Evolutionary conservation across 2,113 vertebrate species (phyloP).

Genomic region (Ahaetulla prasina): DNA sequence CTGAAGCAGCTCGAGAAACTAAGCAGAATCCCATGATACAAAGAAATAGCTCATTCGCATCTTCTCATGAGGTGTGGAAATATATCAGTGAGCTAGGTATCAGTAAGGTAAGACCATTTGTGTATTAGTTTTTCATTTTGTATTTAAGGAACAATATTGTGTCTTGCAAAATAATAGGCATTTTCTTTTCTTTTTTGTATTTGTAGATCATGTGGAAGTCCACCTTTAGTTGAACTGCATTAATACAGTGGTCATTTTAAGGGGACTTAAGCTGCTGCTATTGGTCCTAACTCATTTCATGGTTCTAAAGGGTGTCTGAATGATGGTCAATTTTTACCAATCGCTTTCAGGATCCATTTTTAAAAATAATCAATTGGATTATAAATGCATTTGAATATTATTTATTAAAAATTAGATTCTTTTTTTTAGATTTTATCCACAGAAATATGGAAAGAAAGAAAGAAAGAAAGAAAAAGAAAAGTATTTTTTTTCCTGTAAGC

Average conservation of each 20-base stretch:
- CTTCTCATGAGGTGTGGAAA: slow-evolving; percentile 98
- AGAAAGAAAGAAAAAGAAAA: background rate
- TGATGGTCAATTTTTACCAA: background rate
- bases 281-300: background rate
- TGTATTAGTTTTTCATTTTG: background rate
- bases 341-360: background rate
- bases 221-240: background rate
- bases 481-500: background rate
- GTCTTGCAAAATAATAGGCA: background rate
- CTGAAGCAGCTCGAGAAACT: slow-evolving; percentile 85
- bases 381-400: background rate
- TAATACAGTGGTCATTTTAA: background rate
- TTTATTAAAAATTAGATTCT: background rate
- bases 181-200: background rate
- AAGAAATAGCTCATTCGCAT: slow-evolving; percentile 94
- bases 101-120: slow-evolving; percentile 75
- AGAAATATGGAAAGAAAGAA: background rate
- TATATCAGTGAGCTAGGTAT: slow-evolving; percentile 96
- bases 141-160: background rate
- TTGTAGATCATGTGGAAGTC: background rate
- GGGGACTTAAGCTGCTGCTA: background rate
- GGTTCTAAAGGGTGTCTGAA: background rate
- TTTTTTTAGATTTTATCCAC: background rate
- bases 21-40: slow-evolving; percentile 97
- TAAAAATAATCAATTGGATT: background rate